These are phyloP conservation scores for Leptura quadrifasciata DNA, from an alignment of 2,888 invertebrate species.

Conservation along the genomic window DNA sequence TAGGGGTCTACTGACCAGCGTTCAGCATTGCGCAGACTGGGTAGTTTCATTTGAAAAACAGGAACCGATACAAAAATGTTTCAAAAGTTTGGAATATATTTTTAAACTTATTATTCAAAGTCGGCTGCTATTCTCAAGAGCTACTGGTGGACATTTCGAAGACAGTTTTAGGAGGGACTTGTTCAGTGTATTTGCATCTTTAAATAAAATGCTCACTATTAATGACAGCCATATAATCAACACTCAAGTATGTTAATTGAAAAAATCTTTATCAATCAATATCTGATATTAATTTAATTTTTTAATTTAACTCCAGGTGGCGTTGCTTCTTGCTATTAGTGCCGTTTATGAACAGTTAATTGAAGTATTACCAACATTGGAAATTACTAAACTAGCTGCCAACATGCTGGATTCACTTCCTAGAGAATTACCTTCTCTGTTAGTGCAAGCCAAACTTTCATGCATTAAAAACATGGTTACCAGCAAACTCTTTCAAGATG, in stretches of 20 bases:
- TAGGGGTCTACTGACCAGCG: slow-evolving; percentile 90
- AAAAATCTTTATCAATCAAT: background rate
- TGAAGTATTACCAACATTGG: slow-evolving; percentile 83
- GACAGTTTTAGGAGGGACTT: slow-evolving; percentile 90
- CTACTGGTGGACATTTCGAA: slow-evolving; percentile 92
- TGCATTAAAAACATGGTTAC: slow-evolving; percentile 89
- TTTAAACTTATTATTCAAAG: slow-evolving; percentile 95
- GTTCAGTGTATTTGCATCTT: slow-evolving; percentile 85
- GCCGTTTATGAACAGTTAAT: slow-evolving; percentile 89
- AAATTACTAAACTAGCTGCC: slow-evolving; percentile 86
- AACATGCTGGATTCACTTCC: slow-evolving; percentile 87
- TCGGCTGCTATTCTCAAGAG: slow-evolving; percentile 86
- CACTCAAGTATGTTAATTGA: slow-evolving; percentile 78
- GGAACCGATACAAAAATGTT: slow-evolving; percentile 92
- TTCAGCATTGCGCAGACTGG: slow-evolving; percentile 92
- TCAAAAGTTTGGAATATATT: slow-evolving; percentile 92
- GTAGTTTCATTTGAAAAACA: slow-evolving; percentile 91
- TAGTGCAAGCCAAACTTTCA: slow-evolving; percentile 87
- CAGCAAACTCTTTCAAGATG: slow-evolving; percentile 83
- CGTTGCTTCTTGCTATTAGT: slow-evolving; percentile 87
- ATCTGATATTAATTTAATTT: background rate
- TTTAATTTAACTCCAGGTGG: slow-evolving; percentile 79
- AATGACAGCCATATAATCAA: slow-evolving; percentile 85
- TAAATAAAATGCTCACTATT: slow-evolving; percentile 85
- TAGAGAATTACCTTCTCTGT: slow-evolving; percentile 79